phyloP scores from a whole-genome alignment of 2,888 invertebrate genomes.

The Empis stercorea region DNA sequence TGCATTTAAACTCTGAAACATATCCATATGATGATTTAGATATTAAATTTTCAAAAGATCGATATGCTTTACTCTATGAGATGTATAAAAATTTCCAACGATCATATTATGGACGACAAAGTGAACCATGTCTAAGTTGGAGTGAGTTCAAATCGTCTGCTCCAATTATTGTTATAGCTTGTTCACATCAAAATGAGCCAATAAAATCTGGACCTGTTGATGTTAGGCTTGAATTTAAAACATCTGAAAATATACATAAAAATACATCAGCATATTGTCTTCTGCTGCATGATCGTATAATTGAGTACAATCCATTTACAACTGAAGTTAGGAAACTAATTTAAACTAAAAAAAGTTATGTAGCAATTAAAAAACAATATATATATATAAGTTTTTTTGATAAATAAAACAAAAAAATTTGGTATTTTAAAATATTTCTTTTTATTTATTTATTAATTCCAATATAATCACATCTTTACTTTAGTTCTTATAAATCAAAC shows the following conservation, averaged over 20 bases:
- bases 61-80: conserved; percentile 16
- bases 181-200: conserved; percentile 18
- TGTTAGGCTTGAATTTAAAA: conserved; percentile 20
- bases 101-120: conserved; percentile 12
- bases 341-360: background rate
- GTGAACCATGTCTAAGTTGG: conserved; percentile 4
- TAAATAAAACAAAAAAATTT: background rate
- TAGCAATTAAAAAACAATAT: background rate
- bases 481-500: too few species aligned
- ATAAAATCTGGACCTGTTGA: conserved; percentile 18
- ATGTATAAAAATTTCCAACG: conserved; percentile 18
- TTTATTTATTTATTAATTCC: too few species aligned
- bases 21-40: conserved; percentile 26
- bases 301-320: conserved; percentile 5
- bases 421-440: too few species aligned
- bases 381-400: background rate
- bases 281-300: conserved; percentile 13
- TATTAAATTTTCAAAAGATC: conserved; percentile 17
- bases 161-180: conserved; percentile 19
- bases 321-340: background rate
- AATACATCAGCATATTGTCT: conserved; percentile 17
- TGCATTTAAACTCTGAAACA: conserved; percentile 24
- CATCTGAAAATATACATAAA: conserved; percentile 13
- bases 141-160: conserved; percentile 15
- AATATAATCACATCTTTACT: too few species aligned